A percentile compares a stretch with the other conserved stretches of the same genome.
These are phyloP conservation scores for Agrochola macilenta DNA, from an alignment of 2,888 invertebrate species.

Conservation along the genomic window DNA sequence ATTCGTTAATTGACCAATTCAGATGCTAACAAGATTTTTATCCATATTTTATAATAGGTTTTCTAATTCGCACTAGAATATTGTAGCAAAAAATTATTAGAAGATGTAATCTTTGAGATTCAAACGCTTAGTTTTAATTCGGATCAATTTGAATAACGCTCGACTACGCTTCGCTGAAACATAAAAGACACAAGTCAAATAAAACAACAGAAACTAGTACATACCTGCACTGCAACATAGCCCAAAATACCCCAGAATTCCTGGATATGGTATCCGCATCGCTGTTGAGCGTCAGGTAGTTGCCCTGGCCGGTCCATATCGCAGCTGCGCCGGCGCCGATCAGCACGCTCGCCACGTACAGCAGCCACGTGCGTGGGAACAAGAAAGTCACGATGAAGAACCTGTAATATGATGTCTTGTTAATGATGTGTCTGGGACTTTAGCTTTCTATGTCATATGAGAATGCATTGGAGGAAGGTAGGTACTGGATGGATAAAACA, in stretches of 20 bases:
- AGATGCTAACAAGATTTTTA: slow-evolving; percentile 41
- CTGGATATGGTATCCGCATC: slow-evolving; percentile 96
- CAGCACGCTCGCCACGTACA: slow-evolving; percentile 96
- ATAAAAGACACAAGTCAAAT: neutral
- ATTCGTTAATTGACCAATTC: slow-evolving; percentile 52
- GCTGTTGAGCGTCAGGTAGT: slow-evolving; percentile 96
- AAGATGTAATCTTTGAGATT: slow-evolving; percentile 12
- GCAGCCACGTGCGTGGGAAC: slow-evolving; percentile 94
- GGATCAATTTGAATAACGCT: neutral
- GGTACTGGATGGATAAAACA: neutral
- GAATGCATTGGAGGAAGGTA: neutral
- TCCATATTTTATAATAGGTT: slow-evolving; percentile 29
- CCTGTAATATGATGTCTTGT: slow-evolving; percentile 88
- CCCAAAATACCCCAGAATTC: slow-evolving; percentile 99
- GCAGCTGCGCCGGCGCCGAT: slow-evolving; percentile 98
- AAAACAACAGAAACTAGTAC: slow-evolving; percentile 19
- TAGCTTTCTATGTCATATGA: slow-evolving; percentile 13
- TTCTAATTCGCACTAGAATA: slow-evolving; percentile 10
- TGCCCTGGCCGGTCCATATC: slow-evolving; percentile 99
- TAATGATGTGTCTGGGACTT: slow-evolving; percentile 26
- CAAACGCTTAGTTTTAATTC: neutral
- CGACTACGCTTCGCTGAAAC: neutral
- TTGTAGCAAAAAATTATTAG: slow-evolving; percentile 10
- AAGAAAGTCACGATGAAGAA: slow-evolving; percentile 97
- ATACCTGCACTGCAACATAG: slow-evolving; percentile 97